A percentile compares a stretch with the other conserved stretches of the same genome.
Conservation (phyloP, 2,113 vertebrate genomes). For the Leucopsar rothschildi region DNA sequence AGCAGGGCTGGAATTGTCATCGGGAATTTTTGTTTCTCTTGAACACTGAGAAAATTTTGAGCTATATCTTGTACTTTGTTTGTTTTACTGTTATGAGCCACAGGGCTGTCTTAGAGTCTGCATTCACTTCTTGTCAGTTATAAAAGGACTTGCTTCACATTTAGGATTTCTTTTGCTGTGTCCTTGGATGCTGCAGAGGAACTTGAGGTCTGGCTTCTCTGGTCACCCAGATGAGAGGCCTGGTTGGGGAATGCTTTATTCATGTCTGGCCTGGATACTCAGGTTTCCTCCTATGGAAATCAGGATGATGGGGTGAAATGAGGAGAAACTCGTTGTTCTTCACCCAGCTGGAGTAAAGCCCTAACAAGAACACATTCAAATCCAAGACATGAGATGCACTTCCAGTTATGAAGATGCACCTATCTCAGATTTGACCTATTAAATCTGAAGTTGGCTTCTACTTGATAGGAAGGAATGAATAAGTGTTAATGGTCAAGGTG, state of each 20-base stretch:
- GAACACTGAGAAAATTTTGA: not conserved
- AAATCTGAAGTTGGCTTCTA: not conserved
- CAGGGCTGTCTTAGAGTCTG: not conserved
- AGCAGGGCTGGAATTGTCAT: not conserved
- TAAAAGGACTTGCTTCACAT: not conserved
- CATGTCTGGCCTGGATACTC: not conserved
- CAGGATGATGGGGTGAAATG: not conserved
- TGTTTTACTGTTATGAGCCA: not conserved
- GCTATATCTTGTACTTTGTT: not conserved
- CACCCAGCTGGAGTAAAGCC: not conserved
- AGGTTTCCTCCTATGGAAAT: not conserved
- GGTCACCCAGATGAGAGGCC: not conserved
- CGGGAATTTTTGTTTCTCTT: not conserved
- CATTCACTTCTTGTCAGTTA: not conserved
- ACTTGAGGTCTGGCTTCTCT: not conserved
- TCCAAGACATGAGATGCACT: not conserved
- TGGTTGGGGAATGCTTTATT: not conserved
- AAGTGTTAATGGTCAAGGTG: not conserved
- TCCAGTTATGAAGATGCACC: not conserved
- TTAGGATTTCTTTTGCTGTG: not conserved
- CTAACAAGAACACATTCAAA: not conserved
- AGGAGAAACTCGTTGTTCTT: not conserved
- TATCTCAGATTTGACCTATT: not conserved
- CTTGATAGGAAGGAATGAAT: not conserved
- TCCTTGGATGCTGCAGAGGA: not conserved